Evolutionary conservation across 2,888 invertebrate genomes (phyloP).

Genomic region (Serripes groenlandicus): DNA sequence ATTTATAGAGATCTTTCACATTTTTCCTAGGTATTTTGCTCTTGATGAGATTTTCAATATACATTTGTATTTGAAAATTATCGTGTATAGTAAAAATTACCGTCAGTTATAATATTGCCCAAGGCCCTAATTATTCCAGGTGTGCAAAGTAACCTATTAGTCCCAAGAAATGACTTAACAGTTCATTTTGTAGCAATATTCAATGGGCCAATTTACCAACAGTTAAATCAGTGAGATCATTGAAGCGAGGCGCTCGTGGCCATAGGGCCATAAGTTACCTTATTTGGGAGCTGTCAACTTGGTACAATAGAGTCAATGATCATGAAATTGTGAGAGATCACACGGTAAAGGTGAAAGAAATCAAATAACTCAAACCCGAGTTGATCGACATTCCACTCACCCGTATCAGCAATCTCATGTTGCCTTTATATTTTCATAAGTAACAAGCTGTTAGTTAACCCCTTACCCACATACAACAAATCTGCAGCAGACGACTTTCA

Average conservation of each 20-base stretch:
- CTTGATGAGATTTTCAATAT: too few species aligned
- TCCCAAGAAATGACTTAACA: neutral
- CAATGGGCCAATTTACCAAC: neutral
- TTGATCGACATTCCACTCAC: constrained; percentile 21
- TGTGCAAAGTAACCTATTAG: neutral
- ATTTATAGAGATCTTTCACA: too few species aligned
- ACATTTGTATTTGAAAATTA: too few species aligned
- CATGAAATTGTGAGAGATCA: constrained; percentile 35
- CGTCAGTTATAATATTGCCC: neutral
- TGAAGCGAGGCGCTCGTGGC: neutral
- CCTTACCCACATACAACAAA: too few species aligned
- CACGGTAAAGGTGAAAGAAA: constrained; percentile 21
- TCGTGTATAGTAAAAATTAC: too few species aligned
- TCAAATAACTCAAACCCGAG: constrained; percentile 2
- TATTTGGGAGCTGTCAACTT: constrained; percentile 40
- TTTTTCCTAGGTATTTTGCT: too few species aligned
- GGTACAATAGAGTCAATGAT: constrained; percentile 44
- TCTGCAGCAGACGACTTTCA: too few species aligned
- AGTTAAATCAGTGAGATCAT: too few species aligned
- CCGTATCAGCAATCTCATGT: neutral
- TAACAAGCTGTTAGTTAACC: neutral
- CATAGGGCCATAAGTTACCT: constrained; percentile 19
- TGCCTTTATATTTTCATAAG: constrained; percentile 1
- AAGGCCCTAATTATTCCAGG: neutral
- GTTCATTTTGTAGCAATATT: neutral